Evolutionary conservation across 2,113 vertebrate genomes (phyloP).

Genomic region (Syrrhaptes paradoxus): DNA sequence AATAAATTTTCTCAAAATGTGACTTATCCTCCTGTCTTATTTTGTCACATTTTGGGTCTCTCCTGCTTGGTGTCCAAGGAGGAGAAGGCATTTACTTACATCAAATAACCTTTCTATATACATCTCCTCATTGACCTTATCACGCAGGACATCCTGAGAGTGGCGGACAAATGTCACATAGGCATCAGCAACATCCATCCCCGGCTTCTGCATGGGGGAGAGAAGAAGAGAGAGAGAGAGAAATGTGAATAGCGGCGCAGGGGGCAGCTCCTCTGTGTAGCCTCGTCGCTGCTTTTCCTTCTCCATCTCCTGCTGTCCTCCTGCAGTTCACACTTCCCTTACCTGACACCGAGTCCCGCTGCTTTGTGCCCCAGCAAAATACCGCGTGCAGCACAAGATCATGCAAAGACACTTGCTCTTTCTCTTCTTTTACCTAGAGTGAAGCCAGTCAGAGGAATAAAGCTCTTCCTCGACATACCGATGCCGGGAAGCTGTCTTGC

Average conservation of each 20-base stretch:
- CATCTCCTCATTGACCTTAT: conserved; percentile 99
- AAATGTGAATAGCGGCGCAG: neutral
- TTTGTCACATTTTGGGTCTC: conserved; percentile 98
- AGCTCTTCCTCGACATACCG: neutral
- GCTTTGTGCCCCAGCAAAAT: neutral
- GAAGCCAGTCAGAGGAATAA: neutral
- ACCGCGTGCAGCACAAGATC: neutral
- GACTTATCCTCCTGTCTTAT: conserved; percentile 99
- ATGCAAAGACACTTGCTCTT: neutral
- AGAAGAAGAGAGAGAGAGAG: conserved; percentile 62
- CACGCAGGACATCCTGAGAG: conserved; percentile 98
- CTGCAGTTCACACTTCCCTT: neutral
- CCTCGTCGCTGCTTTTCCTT: neutral
- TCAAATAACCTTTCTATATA: conserved; percentile 99
- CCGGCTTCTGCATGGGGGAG: conserved; percentile 88
- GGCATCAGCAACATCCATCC: conserved; percentile 97
- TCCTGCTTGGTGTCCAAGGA: conserved; percentile 89
- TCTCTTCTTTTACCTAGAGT: neutral
- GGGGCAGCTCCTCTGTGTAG: neutral
- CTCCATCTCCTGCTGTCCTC: neutral
- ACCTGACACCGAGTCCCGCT: neutral
- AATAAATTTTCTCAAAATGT: conserved; percentile 92
- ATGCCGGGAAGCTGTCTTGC: neutral
- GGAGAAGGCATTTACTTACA: conserved; percentile 99
- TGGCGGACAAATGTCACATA: conserved; percentile 98